Evolutionary conservation across 2,797 vertebrate species (phyloP).

Genomic region (Eurystomus glaucurus): DNA sequence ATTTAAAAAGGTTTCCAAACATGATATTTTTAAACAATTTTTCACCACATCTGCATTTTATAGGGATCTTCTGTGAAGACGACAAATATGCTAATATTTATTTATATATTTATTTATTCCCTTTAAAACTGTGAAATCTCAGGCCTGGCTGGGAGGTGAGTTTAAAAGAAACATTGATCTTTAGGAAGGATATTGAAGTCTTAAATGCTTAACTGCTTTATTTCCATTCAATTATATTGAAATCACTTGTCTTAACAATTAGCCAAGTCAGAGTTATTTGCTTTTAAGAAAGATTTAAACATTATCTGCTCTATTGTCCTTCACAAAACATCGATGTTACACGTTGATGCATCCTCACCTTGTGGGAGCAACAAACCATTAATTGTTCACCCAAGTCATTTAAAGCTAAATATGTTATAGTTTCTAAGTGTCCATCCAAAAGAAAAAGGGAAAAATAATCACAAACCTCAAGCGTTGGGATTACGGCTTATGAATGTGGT

Average conservation of each 20-base stretch:
- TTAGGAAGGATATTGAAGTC: constrained; percentile 71
- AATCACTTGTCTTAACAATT: constrained; percentile 76
- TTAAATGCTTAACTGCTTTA: constrained; percentile 75
- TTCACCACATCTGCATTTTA: background rate
- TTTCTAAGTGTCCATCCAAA: background rate
- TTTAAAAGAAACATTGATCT: constrained; percentile 78
- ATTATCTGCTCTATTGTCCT: constrained; percentile 37
- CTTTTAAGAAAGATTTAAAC: constrained; percentile 63
- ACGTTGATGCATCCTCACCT: background rate
- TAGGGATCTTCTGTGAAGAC: background rate
- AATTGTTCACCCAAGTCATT: constrained; percentile 2
- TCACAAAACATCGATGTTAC: constrained; percentile 18
- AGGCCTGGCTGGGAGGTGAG: background rate
- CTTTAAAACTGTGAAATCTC: constrained; percentile 59
- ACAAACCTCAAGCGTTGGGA: background rate
- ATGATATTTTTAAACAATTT: background rate
- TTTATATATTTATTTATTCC: background rate
- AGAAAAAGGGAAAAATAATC: background rate
- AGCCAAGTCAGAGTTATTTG: constrained; percentile 62
- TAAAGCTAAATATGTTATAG: constrained; percentile 27
- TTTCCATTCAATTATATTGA: constrained; percentile 76
- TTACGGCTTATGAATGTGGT: background rate
- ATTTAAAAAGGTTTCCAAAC: constrained; percentile 31
- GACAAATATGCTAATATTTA: background rate
- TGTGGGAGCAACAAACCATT: constrained; percentile 24